These are phyloP conservation scores for Rhogogaster chlorosoma DNA, from an alignment of 2,888 invertebrate genomes.

Conservation along the genomic window DNA sequence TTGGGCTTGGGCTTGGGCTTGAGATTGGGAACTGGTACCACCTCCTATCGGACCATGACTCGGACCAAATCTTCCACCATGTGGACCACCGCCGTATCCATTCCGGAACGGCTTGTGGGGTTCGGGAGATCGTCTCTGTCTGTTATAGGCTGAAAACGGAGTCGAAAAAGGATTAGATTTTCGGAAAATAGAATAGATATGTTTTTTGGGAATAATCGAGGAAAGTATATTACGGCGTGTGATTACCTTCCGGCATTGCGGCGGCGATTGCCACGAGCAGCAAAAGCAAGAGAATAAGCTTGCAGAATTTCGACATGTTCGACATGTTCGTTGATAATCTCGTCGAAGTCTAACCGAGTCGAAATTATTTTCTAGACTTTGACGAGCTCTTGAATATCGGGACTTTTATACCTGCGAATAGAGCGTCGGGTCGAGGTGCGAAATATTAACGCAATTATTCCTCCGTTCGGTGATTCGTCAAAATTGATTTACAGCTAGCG, in stretches of 20 bases:
- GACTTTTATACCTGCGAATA: slow-evolving; percentile 24
- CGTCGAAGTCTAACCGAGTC: background rate
- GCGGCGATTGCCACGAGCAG: slow-evolving; percentile 57
- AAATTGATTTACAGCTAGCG: background rate
- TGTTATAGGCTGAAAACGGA: background rate
- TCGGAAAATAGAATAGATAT: background rate
- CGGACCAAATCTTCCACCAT: background rate
- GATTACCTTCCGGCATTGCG: slow-evolving; percentile 36
- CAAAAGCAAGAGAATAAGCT: slow-evolving; percentile 54
- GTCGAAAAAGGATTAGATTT: background rate
- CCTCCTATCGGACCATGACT: background rate
- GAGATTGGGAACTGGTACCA: background rate
- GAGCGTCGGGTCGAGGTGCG: background rate
- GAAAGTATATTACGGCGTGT: background rate
- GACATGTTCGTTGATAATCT: background rate
- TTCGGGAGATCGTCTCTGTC: slow-evolving; percentile 44
- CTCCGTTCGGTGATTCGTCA: background rate
- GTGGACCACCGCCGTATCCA: background rate
- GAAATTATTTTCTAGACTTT: background rate
- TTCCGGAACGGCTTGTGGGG: slow-evolving; percentile 45
- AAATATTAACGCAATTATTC: background rate
- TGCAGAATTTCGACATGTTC: slow-evolving; percentile 55
- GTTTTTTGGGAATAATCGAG: background rate
- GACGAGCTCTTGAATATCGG: background rate
- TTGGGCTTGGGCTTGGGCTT: background rate